phyloP scores from a whole-genome alignment of 2,797 vertebrate genomes.

The Rhinophrynus dorsalis region DNA sequence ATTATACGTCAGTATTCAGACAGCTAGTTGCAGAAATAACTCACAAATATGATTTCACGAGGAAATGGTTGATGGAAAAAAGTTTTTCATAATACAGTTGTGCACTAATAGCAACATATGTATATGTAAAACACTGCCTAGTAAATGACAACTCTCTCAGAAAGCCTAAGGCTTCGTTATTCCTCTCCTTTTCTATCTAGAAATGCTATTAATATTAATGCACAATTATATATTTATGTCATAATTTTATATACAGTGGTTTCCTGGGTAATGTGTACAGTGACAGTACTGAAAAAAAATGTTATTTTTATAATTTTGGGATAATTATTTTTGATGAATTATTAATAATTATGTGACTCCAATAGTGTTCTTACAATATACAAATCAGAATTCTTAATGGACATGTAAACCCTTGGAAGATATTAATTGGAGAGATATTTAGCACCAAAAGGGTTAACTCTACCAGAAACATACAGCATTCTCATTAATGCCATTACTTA shows the following conservation, averaged over 20 bases:
- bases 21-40: background rate
- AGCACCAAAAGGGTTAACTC: too few relatives aligned
- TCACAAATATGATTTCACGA: conserved; percentile 15
- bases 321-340: conserved; percentile 1
- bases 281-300: background rate
- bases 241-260: conserved; percentile 8
- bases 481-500: too few relatives aligned
- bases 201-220: conserved; percentile 39
- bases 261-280: background rate
- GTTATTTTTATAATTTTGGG: background rate
- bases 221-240: conserved; percentile 45
- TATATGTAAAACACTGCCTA: conserved; percentile 37
- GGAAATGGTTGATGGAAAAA: conserved; percentile 3
- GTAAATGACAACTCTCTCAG: conserved; percentile 40
- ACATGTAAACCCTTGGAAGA: too few relatives aligned
- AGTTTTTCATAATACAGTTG: conserved; percentile 10
- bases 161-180: conserved; percentile 36
- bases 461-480: too few relatives aligned
- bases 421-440: too few relatives aligned
- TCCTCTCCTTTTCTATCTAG: conserved; percentile 27
- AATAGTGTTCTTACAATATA: background rate
- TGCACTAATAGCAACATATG: conserved; percentile 29
- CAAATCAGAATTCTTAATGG: too few relatives aligned
- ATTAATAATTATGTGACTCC: background rate
- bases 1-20: background rate